Conservation (phyloP, 2,113 vertebrate genomes). For the Deroptyus accipitrinus region DNA sequence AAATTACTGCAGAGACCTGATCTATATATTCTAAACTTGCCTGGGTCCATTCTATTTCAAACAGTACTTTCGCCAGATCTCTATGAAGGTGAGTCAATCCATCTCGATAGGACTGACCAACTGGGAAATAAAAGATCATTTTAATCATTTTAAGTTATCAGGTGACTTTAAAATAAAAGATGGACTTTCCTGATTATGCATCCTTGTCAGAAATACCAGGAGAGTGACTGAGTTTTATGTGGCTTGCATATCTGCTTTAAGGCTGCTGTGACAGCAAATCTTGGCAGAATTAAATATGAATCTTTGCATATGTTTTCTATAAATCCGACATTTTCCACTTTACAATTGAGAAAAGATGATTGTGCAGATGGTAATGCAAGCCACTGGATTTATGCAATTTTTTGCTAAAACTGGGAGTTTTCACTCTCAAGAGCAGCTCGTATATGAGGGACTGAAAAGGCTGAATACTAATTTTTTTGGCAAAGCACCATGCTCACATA, state of each 20-base stretch:
- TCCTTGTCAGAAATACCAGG: conserved; percentile 42
- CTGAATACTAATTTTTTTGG: conserved; percentile 52
- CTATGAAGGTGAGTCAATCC: conserved; percentile 18
- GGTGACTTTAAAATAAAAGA: conserved; percentile 21
- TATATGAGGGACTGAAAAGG: conserved; percentile 19
- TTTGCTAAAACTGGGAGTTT: conserved; percentile 52
- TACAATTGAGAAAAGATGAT: conserved; percentile 68
- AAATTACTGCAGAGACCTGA: conserved; percentile 4
- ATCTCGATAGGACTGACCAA: neutral
- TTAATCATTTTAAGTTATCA: conserved; percentile 38
- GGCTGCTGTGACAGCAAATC: conserved; percentile 68
- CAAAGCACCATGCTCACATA: conserved; percentile 28
- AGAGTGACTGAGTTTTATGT: conserved; percentile 40
- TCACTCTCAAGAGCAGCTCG: conserved; percentile 18
- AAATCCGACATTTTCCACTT: conserved; percentile 66
- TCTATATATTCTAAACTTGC: neutral
- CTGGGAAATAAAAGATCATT: conserved; percentile 21
- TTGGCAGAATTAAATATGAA: conserved; percentile 68
- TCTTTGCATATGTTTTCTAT: conserved; percentile 69
- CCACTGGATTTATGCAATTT: conserved; percentile 61
- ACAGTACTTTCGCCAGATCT: neutral
- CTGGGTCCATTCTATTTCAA: neutral
- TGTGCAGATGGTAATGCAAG: conserved; percentile 68
- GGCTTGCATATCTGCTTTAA: conserved; percentile 56
- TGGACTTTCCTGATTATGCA: conserved; percentile 13